Evolutionary conservation across 2,888 invertebrate species (phyloP), one percentile per base, ranked within the genome.

Genomic region (Thecocarcelia acutangulata): DNA sequence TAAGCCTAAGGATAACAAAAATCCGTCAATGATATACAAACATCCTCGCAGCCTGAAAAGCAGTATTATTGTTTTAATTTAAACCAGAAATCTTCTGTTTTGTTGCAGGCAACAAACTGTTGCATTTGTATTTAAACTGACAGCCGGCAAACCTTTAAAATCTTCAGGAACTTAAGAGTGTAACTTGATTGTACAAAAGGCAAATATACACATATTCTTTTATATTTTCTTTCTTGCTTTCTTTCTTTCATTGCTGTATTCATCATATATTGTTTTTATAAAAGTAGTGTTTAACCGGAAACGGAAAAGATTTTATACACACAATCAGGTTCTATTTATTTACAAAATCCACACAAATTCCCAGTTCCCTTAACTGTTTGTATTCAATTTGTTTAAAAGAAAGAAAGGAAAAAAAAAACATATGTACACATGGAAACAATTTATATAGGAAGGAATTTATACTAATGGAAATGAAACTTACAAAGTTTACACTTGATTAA

Each of bases 251-350:
- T 8, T 33, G 3, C 8, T 33, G 9, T 9, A 28, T 5, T 40
- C 19, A 11, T 48, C 17, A 28, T 28, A 19, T 40, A 63, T 56
- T 77, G 52, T 70, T 63, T 77, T 42, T 46, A 40, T n/a, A 54
- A 68, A n/a, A 42, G 52, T 59, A 79, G 68, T 73, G 33, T 58
- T 61, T 79, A 28, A 48, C 44, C 59, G 72, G 66, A 79, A 73
- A 54, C 73, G 78, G 66, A 68, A 73, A 79, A 40, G 61, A 44
- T 58, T 28, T 76, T 61, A 15, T 52, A 68, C 33, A 68, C 59
- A 76, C 76, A 76, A 76, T 69, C 68, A 52, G 28, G 2, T 1
- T 68, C 54, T 69, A 54, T 61, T 68, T 76, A 76, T 75, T 75
- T 69, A 61, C 52, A 52, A 24, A 8, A 21, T 40, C 19, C 52